These are phyloP conservation scores for Nasonia longicornis DNA, from an alignment of 1,140 invertebrate species.

Conservation along the genomic window DNA sequence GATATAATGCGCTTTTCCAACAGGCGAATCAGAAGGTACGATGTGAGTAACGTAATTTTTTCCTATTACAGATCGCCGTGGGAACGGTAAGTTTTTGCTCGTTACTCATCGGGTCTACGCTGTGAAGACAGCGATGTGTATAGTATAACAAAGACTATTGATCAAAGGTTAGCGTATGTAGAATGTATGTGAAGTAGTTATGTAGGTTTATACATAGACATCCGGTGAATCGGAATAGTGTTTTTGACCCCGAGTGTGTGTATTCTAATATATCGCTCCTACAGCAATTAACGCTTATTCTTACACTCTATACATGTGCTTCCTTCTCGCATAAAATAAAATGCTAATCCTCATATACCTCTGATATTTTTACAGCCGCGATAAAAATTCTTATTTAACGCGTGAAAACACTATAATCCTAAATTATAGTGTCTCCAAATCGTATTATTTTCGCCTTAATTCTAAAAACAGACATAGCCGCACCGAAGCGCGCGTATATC, in stretches of 20 bases:
- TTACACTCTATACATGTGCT: no score
- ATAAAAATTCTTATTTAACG: no score
- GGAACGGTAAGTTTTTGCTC: conserved; percentile 28
- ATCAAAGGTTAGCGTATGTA: conserved; percentile 8
- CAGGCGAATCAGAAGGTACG: background rate
- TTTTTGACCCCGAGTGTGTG: background rate
- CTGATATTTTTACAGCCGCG: no score
- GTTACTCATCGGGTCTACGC: background rate
- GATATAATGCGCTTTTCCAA: no score
- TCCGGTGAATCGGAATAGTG: background rate
- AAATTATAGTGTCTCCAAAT: no score
- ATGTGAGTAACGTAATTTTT: conserved; percentile 16
- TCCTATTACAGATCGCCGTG: conserved; percentile 36
- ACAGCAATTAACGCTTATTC: no score
- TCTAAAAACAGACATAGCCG: background rate
- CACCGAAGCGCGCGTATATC: background rate
- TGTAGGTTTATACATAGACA: no score
- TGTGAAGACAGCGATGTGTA: background rate
- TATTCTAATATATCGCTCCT: no score
- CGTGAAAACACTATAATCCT: no score
- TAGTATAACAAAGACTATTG: background rate
- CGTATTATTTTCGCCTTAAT: background rate
- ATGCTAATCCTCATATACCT: no score
- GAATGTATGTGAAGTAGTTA: background rate
- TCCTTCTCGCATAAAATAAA: no score